Base-by-base conservation (phyloP, 1,140 invertebrate species). In the Oryzaephilus surinamensis region DNA sequence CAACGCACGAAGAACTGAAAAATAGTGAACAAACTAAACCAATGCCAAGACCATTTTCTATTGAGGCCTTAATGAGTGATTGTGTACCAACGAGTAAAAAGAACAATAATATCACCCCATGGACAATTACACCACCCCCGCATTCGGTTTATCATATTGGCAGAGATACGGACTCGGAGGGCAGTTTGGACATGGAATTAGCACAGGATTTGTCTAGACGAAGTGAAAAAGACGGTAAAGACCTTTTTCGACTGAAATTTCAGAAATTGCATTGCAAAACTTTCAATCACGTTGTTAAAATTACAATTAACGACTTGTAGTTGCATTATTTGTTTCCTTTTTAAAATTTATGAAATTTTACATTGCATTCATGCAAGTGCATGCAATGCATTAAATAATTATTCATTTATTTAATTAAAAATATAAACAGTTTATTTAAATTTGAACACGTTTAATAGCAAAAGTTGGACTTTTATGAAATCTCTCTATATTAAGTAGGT, bases 1-100 rank as follows among this genome's bases (percentile, higher is more conserved):
- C 41, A 12, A 19, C 34, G 8, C 4, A 38, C 2, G 35, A 38
- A 17, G 32, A 36, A 29, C 39, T 32, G 11, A 38, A 41, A 7
- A 41, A 32, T 11, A 28, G 44, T 50, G 44, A 46, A 15, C 19
- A 32, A 17, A 56, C 47, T 15, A 61, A 57, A 52, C 51, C 54
- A 8, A 58, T 62, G 40, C 60, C 60, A 15, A 55, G 56, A 43
- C 60, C 60, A 8, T 62, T 62, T 46, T 60, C 58, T 2, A 62
- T 62, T 10, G 60, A 62, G 35, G 60, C 60, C 10, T 33, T 62
- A 7, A 62, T 62, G 46, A 58, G 60, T 48, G 59, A 61, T 42
- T 48, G 51, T 32, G 53, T 50, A 13, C 56, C 59, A 8, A 20
- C 33, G n/a, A n/a, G n/a, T n/a, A 49, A 48, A 30, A 41, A 43